Base-by-base conservation (phyloP, 1,140 invertebrate genomes). In the Orius insidiosus region DNA sequence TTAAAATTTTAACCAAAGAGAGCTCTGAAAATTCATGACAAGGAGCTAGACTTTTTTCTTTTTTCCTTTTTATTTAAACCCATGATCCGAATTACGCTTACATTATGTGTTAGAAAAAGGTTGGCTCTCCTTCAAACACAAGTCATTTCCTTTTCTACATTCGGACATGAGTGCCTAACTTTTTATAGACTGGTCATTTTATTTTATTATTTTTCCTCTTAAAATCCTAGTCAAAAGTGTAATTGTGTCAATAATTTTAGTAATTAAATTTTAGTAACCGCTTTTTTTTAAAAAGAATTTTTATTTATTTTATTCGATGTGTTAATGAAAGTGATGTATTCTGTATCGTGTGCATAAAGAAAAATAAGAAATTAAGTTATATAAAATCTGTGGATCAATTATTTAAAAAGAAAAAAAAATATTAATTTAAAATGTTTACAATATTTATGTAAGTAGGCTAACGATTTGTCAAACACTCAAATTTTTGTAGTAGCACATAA, bases 161-260 rank as follows among this genome's bases (percentile, higher is more conserved):
- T 24, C 24, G 41, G 41, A 30, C 41, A 11, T 43, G 41, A 43
- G 41, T 43, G 41, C 41, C 41, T 43, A 43, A 30, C 41, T 43
- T 24, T 24, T 24, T 43, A 43, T 24, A 43, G 41, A 43, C 41
- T 43, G 41, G 41, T 43, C n/a, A 43, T n/a, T 24, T 24, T 24
- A n/a, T 24, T 43, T 36, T 11, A 4, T 36, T 4, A 43, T 43
- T 32, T 11, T 43, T 30, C 24, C 31, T 15, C 35, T 36, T 11
- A 4, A 43, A 15, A 6, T 43, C 31, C 41, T 43, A 43, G 41
- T 43, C 41, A 43, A 10, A n/a, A 40, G 38, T 40, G 38, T 40
- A 18, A 18, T 15, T 40, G 38, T 40, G 38, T 18, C 15, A 40
- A 15, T 10, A 40, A 15, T 40, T n/a, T 15, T 15, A 40, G 10